Evolutionary conservation across 2,797 vertebrate species (phyloP), one percentile per base, ranked within the genome.

Genomic region (Poeciliopsis paucimaculata): DNA sequence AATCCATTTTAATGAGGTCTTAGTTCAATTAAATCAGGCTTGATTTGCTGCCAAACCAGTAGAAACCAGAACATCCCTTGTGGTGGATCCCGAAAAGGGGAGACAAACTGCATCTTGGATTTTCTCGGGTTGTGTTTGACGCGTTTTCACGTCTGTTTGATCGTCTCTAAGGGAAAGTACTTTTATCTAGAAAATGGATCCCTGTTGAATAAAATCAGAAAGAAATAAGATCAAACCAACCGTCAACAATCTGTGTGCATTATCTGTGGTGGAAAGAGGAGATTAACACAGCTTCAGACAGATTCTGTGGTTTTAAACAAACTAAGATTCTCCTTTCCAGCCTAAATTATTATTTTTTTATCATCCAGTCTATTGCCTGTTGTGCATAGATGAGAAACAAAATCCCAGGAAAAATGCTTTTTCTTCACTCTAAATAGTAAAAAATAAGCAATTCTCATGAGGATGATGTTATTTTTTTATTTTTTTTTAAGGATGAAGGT

Each of bases 401-500:
- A 82, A 86, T 80, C 84, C 78, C 72, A 57, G 76, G 80, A 72
- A 79, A 89, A 88, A 79, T 57, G 77, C 76, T 83, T 90, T 77
- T 81, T 81, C 51, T 89, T 87, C 82, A 87, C 49, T 84, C 76
- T 31, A 82, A 84, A 74, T 85, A 86, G 87, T 78, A 66, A 64
- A n/a, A 28, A 78, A 87, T 79, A 81, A 84, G 79, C 78, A 89
- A 87, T 81, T 82, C 82, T 81, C 81, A 78, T 26, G 78, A 68
- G 82, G 72, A 86, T 85, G 78, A 74, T 43, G 16, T 82, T 7
- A 8, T 51, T 51, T 51, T 51, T 51, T 49, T 1, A 6, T 5
- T 4, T 20, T 8, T 8, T 23, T 28, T 89, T 81, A 90, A 85
- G 90, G 84, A 89, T 90, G 72, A 87, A 73, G 86, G 66, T 86